Evolutionary conservation across 1,140 invertebrate genomes (phyloP).

Genomic region (Drosophila nikananu): DNA sequence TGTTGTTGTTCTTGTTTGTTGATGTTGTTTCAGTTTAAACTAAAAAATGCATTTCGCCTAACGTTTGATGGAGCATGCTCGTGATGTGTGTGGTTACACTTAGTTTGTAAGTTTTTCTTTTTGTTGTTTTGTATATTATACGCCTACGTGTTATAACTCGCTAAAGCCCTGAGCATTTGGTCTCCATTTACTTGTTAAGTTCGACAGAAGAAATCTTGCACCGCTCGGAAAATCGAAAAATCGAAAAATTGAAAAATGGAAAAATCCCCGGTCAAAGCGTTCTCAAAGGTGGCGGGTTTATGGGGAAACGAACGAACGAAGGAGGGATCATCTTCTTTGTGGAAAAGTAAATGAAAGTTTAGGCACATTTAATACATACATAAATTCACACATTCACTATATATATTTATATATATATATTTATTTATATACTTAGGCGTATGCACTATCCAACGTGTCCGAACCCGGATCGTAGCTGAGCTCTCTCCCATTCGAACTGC

Average conservation of each 20-base stretch:
- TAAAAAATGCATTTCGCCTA: constrained; percentile 50
- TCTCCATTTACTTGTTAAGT: constrained; percentile 84
- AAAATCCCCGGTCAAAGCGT: constrained; percentile 65
- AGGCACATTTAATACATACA: constrained; percentile 77
- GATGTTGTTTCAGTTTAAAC: constrained; percentile 44
- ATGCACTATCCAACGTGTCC: constrained; percentile 56
- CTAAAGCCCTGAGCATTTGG: constrained; percentile 84
- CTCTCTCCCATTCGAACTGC: constrained; percentile 17
- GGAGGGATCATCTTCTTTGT: constrained; percentile 17
- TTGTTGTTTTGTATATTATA: constrained; percentile 64
- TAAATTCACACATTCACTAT: constrained; percentile 58
- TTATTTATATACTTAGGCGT: constrained; percentile 45
- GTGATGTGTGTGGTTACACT: constrained; percentile 71
- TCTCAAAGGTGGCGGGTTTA: constrained; percentile 32
- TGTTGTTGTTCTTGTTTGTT: constrained; percentile 18
- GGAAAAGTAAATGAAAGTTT: constrained; percentile 53
- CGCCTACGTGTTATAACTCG: constrained; percentile 69
- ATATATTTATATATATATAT: constrained; percentile 24
- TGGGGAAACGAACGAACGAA: constrained; percentile 5
- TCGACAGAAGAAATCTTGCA: constrained; percentile 66
- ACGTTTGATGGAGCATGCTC: constrained; percentile 79
- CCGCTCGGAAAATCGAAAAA: constrained; percentile 35
- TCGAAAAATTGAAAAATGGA: constrained; percentile 44
- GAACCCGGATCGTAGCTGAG: constrained; percentile 59
- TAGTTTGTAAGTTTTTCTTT: constrained; percentile 69